phyloP scores from a whole-genome alignment of 2,888 invertebrate species.

The Gymnoscelis rufifasciata region DNA sequence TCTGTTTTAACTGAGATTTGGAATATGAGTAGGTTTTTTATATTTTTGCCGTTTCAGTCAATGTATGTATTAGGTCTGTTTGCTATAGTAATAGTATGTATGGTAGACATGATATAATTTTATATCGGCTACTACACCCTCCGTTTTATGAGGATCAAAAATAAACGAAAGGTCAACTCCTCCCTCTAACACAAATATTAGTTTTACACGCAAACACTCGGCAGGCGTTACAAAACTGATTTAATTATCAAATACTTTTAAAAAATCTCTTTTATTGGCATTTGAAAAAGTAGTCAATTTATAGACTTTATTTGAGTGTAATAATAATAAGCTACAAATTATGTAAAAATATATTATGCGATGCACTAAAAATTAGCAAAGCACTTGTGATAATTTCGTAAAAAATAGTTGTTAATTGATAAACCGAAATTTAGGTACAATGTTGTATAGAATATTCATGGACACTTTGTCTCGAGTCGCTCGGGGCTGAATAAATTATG shows the following conservation, averaged over 20 bases:
- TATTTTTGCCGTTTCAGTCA: slow-evolving; percentile 18
- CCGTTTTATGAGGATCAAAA: neutral
- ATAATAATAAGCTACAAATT: neutral
- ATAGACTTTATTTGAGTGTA: neutral
- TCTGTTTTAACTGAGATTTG: slow-evolving; percentile 6
- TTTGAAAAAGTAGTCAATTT: neutral
- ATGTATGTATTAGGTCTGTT: too few relatives aligned
- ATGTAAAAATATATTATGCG: slow-evolving; percentile 3
- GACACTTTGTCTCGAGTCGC: neutral
- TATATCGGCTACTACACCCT: neutral
- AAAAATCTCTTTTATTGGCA: neutral
- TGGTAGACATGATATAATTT: neutral
- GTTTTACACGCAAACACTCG: neutral
- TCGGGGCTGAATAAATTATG: slow-evolving; percentile 3
- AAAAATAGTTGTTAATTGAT: slow-evolving; percentile 6
- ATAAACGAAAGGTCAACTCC: neutral
- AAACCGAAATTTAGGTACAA: slow-evolving; percentile 1
- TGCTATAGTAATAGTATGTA: too few relatives aligned
- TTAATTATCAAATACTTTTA: neutral
- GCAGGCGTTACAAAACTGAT: neutral
- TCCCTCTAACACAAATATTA: neutral
- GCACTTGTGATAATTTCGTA: slow-evolving; percentile 38
- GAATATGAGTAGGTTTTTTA: too few relatives aligned
- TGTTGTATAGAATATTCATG: slow-evolving; percentile 2
- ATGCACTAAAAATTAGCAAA: slow-evolving; percentile 33